A percentile compares a stretch with the other conserved stretches of the same genome.
phyloP scores from a whole-genome alignment of 2,888 invertebrate genomes.

The Taphrorychus bicolor region DNA sequence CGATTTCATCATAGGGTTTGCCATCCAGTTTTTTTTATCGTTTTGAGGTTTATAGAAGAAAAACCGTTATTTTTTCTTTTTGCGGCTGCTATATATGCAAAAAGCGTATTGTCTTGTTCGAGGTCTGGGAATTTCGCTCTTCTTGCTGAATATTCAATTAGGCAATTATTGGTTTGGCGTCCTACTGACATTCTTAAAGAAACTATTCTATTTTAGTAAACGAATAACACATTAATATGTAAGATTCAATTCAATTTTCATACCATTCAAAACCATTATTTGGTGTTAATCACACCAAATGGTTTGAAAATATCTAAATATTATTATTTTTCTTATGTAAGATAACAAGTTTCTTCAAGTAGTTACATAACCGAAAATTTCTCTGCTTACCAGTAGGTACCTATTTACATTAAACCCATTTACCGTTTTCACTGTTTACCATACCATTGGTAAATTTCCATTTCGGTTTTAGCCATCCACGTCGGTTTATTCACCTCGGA shows the following conservation, averaged over 20 bases:
- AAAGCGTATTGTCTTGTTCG: not conserved
- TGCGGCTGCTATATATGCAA: not conserved
- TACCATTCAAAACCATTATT: no score
- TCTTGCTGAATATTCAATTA: not conserved
- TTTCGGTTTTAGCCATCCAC: not conserved
- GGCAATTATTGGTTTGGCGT: not conserved
- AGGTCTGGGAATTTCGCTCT: not conserved
- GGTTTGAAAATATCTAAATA: no score
- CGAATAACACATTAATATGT: no score
- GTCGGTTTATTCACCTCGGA: not conserved
- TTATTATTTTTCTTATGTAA: no score
- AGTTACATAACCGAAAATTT: no score
- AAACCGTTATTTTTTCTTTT: not conserved
- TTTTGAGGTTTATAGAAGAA: no score
- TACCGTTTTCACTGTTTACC: not conserved
- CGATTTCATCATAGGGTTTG: not conserved
- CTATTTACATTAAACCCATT: not conserved
- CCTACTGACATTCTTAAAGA: not conserved
- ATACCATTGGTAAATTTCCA: not conserved
- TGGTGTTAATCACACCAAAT: no score
- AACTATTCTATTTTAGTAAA: no score
- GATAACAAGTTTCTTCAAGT: no score
- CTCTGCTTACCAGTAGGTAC: no score
- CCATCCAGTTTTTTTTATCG: no score
- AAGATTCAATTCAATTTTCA: no score